Percentiles rank a stretch among this genome's conserved stretches.
Evolutionary conservation across 2,113 vertebrate species (phyloP).

Genomic region (Paramormyrops kingsleyae): DNA sequence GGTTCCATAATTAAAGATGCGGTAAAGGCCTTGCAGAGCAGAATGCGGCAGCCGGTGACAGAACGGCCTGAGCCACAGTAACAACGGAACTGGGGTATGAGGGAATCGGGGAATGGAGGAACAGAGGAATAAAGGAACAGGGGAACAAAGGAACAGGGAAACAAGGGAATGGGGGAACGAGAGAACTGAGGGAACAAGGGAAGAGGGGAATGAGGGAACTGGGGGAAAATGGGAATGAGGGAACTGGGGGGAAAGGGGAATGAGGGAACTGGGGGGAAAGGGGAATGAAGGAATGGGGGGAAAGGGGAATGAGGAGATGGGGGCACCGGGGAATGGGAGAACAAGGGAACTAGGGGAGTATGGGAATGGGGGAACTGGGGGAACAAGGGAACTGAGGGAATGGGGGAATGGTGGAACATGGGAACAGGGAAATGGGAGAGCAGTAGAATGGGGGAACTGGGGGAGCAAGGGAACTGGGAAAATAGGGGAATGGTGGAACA

Average conservation of each 20-base stretch:
- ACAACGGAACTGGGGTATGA: background rate
- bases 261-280: background rate
- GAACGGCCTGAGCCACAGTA: background rate
- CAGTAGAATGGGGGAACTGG: no score
- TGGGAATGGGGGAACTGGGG: no score
- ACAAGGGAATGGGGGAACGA: background rate
- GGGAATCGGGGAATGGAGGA: background rate
- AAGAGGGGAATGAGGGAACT: background rate
- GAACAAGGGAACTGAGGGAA: background rate
- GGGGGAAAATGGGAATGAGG: background rate
- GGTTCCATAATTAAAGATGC: background rate
- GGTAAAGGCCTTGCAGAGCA: background rate
- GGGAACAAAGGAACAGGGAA: background rate
- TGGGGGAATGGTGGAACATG: background rate
- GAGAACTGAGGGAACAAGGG: background rate
- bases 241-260: background rate
- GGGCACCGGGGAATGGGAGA: no score
- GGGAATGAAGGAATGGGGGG: no score
- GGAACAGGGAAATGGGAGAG: background rate
- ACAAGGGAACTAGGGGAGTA: background rate
- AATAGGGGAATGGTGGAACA: no score
- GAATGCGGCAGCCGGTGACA: background rate
- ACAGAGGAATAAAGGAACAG: background rate
- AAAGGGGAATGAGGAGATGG: background rate
- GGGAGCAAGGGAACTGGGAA: no score